These are phyloP conservation scores for Stegodyphus dumicola DNA, from an alignment of 1,140 invertebrate genomes.

Conservation along the genomic window DNA sequence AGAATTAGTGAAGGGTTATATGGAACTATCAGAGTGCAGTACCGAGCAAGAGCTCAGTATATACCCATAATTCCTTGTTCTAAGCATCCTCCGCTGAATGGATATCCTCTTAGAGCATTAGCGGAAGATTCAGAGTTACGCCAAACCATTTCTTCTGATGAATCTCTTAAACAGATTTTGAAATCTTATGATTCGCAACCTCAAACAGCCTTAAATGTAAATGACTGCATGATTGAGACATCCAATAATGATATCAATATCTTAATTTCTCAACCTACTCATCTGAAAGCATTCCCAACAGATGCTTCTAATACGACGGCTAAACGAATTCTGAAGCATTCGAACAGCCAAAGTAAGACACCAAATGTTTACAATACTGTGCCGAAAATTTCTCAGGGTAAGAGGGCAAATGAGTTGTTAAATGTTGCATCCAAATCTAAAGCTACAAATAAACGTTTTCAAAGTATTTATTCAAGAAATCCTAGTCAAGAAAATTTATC, in stretches of 20 bases:
- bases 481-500: too few relatives aligned
- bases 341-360: conserved; percentile 9
- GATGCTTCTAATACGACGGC: not conserved
- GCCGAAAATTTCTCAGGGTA: not conserved
- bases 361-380: conserved; percentile 1
- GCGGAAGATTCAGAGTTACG: not conserved
- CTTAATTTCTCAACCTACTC: not conserved
- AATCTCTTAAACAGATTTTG: conserved; percentile 27
- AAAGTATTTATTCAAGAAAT: too few relatives aligned
- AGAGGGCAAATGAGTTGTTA: too few relatives aligned
- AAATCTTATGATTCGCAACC: conserved; percentile 23
- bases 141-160: conserved; percentile 11
- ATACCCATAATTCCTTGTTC: conserved; percentile 45
- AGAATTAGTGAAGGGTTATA: conserved; percentile 33
- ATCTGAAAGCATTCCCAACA: conserved; percentile 21
- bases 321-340: conserved; percentile 28
- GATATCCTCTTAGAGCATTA: conserved; percentile 10
- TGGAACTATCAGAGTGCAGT: conserved; percentile 32
- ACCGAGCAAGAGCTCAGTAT: conserved; percentile 32
- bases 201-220: not conserved
- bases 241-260: too few relatives aligned
- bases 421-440: too few relatives aligned
- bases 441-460: too few relatives aligned
- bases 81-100: conserved; percentile 20
- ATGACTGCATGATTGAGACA: not conserved